phyloP scores from a whole-genome alignment of 2,113 vertebrate species.

The Scartelaos histophorus region DNA sequence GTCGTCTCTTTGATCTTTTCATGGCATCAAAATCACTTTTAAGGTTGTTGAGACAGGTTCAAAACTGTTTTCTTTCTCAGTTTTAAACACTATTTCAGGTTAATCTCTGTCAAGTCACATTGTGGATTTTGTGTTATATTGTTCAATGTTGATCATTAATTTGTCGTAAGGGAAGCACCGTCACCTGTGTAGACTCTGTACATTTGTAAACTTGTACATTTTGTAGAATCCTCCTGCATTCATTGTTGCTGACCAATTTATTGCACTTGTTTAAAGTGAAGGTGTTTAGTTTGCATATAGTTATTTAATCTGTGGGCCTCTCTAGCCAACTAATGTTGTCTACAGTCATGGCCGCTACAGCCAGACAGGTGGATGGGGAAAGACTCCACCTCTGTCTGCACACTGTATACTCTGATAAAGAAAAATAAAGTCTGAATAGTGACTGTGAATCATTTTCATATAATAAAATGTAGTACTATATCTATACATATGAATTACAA shows the following conservation, averaged over 20 bases:
- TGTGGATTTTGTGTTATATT: constrained; percentile 14
- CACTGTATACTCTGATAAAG: constrained; percentile 53
- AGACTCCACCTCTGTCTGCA: constrained; percentile 68
- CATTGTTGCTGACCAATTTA: constrained; percentile 10
- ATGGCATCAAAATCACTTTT: neutral
- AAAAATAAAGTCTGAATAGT: constrained; percentile 44
- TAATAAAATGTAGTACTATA: constrained; percentile 50
- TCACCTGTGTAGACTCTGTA: neutral
- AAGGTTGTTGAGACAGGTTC: neutral
- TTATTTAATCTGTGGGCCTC: constrained; percentile 18
- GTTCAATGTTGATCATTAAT: neutral
- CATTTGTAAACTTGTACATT: constrained; percentile 13
- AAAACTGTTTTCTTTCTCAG: neutral
- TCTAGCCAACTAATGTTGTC: constrained; percentile 30
- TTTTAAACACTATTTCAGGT: neutral
- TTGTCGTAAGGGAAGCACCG: neutral
- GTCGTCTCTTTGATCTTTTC: neutral
- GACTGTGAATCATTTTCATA: constrained; percentile 67
- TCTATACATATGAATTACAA: constrained; percentile 68
- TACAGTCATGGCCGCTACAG: constrained; percentile 57
- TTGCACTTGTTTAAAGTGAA: constrained; percentile 26
- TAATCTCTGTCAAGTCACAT: neutral
- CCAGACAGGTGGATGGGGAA: constrained; percentile 57
- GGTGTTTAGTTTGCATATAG: constrained; percentile 1
- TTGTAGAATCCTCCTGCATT: constrained; percentile 15